Evolutionary conservation across 2,113 vertebrate genomes (phyloP), one percentile per base, ranked within the genome.

Genomic region (Ia io): DNA sequence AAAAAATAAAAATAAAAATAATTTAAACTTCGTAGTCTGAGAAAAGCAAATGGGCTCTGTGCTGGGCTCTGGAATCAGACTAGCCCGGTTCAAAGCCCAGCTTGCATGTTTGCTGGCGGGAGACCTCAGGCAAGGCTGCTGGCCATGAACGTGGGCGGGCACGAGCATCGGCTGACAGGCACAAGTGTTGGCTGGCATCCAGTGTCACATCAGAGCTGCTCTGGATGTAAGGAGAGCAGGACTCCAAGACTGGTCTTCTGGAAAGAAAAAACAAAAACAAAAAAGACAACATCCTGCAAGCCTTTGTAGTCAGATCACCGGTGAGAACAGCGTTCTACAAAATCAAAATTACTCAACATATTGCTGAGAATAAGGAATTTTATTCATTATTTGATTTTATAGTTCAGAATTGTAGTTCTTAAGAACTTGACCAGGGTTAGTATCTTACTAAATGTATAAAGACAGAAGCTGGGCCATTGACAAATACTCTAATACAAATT

Each of bases 21-120:
- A 49, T 49, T 49, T 16, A 49, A 49, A 49, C 25, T 35, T 59
- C 44, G 0, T 0, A 23, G 23, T 20, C 49, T 30, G 30, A 88
- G 51, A 44, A 30, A 5, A 61, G 67, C 59, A 56, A 37, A 67
- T 3, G 13, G 35, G 23, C 51, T 74, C 40, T 49, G 16, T 13
- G 1, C 56, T 2, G 9, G 42, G 32, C 25, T 37, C 83, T 77
- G 65, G 20, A 65, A 37, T 37, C 49, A 4, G 4, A 28, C 28
- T 2, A 1, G 1, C 9, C 3, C 0, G 1, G 14, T 22, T 69
- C 22, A 30, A 23, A 67, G 67, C 5, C 44, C 37, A 3, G 2
- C 2, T 18, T 11, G 9, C 3, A 17, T 13, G 14, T 40, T 84
- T 93, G 13, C 84, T 30, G 59, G 59, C 35, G 0, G 30, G 65